Percentiles rank a stretch among this genome's conserved stretches.
Conservation (phyloP, 2,888 invertebrate species). For the Tetragnatha montana region DNA sequence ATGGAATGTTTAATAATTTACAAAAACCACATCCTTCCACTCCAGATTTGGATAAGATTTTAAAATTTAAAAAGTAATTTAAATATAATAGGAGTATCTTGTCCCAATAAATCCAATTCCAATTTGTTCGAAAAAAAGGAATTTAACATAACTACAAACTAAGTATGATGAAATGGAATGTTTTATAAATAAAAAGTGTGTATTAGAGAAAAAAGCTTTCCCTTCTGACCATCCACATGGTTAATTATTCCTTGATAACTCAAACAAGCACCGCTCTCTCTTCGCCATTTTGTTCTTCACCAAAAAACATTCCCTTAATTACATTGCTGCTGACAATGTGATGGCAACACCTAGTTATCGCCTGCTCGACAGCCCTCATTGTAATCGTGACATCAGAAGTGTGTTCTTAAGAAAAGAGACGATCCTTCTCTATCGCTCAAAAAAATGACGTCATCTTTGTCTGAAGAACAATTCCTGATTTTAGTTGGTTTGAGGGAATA, state of each 20-base stretch:
- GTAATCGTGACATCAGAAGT: conserved; percentile 55
- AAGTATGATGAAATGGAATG: too few species aligned
- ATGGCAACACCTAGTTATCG: conserved; percentile 48
- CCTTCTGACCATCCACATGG: too few species aligned
- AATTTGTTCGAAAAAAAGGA: too few species aligned
- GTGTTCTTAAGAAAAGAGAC: conserved; percentile 25
- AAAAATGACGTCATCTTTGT: conserved; percentile 34
- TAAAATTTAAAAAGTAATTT: too few species aligned
- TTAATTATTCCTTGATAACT: not conserved
- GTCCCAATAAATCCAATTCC: too few species aligned
- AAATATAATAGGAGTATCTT: too few species aligned
- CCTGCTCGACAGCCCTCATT: conserved; percentile 13
- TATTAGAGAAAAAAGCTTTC: too few species aligned
- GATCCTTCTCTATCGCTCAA: conserved; percentile 65
- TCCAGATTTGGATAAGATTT: too few species aligned
- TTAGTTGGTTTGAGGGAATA: not conserved
- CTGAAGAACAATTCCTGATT: not conserved
- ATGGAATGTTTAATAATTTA: too few species aligned
- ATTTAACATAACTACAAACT: too few species aligned
- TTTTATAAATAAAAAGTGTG: too few species aligned
- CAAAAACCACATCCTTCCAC: too few species aligned
- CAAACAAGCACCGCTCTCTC: conserved; percentile 35
- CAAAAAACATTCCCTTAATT: conserved; percentile 47
- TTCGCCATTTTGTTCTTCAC: not conserved
- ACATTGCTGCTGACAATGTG: conserved; percentile 21